Evolutionary conservation across 2,888 invertebrate species (phyloP).

Genomic region (Macaria liturata): DNA sequence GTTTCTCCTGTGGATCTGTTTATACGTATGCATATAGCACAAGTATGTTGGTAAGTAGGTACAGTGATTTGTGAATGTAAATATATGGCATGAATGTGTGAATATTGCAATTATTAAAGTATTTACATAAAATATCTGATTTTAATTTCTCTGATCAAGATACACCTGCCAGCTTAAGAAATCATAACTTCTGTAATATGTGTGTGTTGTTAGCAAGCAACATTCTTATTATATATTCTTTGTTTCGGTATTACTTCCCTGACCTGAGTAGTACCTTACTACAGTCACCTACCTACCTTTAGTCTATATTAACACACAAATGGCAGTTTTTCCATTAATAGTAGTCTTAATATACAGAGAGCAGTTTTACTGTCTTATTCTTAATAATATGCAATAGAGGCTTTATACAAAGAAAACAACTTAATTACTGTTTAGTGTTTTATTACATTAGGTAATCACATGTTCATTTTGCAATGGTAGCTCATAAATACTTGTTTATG

Average conservation of each 20-base stretch:
- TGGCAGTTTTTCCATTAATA: too few species aligned
- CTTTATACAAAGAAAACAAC: conserved; percentile 29
- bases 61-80: conserved; percentile 72
- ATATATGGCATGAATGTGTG: conserved; percentile 78
- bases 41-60: conserved; percentile 77
- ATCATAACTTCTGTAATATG: too few species aligned
- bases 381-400: too few species aligned
- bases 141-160: not conserved
- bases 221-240: too few species aligned
- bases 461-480: conserved; percentile 52
- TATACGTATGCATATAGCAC: conserved; percentile 56
- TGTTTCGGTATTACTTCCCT: too few species aligned
- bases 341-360: too few species aligned
- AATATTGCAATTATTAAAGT: conserved; percentile 79
- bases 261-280: too few species aligned
- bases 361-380: too few species aligned
- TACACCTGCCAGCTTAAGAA: too few species aligned
- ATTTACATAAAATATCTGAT: conserved; percentile 64
- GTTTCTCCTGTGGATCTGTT: conserved; percentile 40
- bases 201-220: too few species aligned
- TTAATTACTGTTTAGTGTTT: conserved; percentile 53
- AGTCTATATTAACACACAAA: too few species aligned
- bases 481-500: conserved; percentile 53
- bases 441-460: conserved; percentile 65
- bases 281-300: too few species aligned